phyloP scores from a whole-genome alignment of 2,888 invertebrate genomes.

The Plagodis pulveraria region DNA sequence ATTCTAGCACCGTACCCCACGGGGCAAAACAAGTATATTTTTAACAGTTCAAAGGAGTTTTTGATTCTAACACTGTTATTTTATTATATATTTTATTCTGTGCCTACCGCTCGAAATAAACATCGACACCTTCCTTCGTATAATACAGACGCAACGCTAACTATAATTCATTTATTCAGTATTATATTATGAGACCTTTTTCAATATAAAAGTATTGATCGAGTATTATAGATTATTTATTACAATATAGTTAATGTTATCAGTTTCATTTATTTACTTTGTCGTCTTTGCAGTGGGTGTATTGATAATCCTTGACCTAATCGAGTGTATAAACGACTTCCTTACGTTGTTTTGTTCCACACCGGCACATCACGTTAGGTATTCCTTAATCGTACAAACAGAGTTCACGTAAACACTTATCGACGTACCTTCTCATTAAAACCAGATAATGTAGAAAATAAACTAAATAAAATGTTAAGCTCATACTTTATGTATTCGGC shows the following conservation, averaged over 20 bases:
- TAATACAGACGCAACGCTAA: too few species aligned
- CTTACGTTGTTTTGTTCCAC: slow-evolving; percentile 37
- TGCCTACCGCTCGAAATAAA: too few species aligned
- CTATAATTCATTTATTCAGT: too few species aligned
- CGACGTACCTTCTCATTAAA: slow-evolving; percentile 55
- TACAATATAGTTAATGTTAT: neutral
- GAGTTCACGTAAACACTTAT: slow-evolving; percentile 54
- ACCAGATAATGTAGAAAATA: slow-evolving; percentile 48
- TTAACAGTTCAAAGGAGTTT: neutral
- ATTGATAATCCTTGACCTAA: slow-evolving; percentile 39
- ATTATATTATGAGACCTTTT: too few species aligned
- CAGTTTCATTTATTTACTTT: neutral
- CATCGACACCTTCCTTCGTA: too few species aligned
- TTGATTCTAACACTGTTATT: too few species aligned
- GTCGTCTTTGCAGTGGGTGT: slow-evolving; percentile 7
- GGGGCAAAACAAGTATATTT: too few species aligned
- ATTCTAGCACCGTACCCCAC: too few species aligned
- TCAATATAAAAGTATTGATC: too few species aligned
- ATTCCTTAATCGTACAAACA: slow-evolving; percentile 43
- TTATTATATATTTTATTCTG: too few species aligned
- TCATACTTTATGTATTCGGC: slow-evolving; percentile 26
- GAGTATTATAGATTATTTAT: too few species aligned
- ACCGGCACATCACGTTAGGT: slow-evolving; percentile 22
- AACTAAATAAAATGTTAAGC: slow-evolving; percentile 41
- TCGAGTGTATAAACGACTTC: slow-evolving; percentile 52